phyloP scores from a whole-genome alignment of 2,797 vertebrate species.

The Spea hammondii region DNA sequence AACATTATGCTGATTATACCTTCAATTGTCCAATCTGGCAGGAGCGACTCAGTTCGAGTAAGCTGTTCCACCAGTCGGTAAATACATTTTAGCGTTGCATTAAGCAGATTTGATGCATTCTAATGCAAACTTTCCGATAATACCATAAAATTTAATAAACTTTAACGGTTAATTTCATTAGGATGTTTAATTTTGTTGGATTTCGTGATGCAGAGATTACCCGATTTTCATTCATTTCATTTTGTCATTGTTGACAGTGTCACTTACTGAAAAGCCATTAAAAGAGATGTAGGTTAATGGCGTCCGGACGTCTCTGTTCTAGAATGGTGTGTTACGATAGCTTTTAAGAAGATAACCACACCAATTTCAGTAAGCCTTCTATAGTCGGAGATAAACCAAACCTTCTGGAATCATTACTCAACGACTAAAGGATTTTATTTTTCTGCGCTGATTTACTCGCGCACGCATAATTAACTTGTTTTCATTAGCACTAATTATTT shows the following conservation, averaged over 20 bases:
- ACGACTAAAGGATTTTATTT: slow-evolving; percentile 55
- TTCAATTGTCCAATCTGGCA: slow-evolving; percentile 95
- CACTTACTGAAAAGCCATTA: slow-evolving; percentile 48
- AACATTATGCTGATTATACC: slow-evolving; percentile 82
- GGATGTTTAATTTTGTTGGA: slow-evolving; percentile 65
- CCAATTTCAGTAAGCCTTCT: slow-evolving; percentile 58
- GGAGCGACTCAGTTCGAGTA: slow-evolving; percentile 77
- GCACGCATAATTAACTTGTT: slow-evolving; percentile 61
- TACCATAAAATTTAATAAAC: slow-evolving; percentile 75
- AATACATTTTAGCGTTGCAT: slow-evolving; percentile 75
- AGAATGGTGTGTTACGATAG: slow-evolving; percentile 54
- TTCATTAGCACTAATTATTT: slow-evolving; percentile 61
- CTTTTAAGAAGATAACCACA: slow-evolving; percentile 58
- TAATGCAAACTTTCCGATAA: slow-evolving; percentile 79
- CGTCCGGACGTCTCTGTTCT: slow-evolving; percentile 41
- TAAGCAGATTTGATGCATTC: slow-evolving; percentile 87
- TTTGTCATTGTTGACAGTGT: slow-evolving; percentile 57
- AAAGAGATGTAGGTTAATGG: slow-evolving; percentile 52
- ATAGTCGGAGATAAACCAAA: slow-evolving; percentile 59
- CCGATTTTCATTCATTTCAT: slow-evolving; percentile 62
- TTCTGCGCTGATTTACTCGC: slow-evolving; percentile 58
- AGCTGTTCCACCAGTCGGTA: slow-evolving; percentile 81
- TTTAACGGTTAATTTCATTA: slow-evolving; percentile 76
- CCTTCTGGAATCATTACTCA: slow-evolving; percentile 62
- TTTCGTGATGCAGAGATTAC: slow-evolving; percentile 60